These are phyloP conservation scores for Pelvicachromis taeniatus DNA, from an alignment of 2,113 vertebrate genomes.

Conservation along the genomic window DNA sequence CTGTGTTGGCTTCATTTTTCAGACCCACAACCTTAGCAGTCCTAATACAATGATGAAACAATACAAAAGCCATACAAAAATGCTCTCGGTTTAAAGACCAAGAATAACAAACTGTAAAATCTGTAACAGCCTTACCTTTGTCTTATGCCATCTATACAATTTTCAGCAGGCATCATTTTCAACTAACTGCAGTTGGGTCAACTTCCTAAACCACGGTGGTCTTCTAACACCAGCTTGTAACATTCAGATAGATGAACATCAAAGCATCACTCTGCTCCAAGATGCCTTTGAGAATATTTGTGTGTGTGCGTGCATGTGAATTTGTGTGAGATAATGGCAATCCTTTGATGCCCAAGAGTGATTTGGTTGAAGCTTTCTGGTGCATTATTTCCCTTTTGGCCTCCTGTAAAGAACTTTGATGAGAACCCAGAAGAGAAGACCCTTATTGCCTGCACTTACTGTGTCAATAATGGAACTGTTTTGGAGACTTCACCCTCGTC, in stretches of 20 bases:
- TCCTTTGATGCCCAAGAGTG: conserved; percentile 67
- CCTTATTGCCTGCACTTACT: conserved; percentile 71
- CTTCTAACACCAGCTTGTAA: neutral
- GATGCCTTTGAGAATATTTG: conserved; percentile 4
- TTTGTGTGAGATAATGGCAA: conserved; percentile 59
- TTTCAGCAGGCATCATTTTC: neutral
- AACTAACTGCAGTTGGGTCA: neutral
- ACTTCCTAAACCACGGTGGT: neutral
- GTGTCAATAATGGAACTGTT: conserved; percentile 70
- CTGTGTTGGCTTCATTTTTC: neutral
- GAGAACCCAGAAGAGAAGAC: conserved; percentile 60
- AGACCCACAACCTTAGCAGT: neutral
- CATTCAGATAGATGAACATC: conserved; percentile 57
- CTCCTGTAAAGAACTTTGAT: conserved; percentile 69
- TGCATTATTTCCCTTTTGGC: conserved; percentile 48
- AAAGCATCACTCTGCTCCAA: conserved; percentile 23
- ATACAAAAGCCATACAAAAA: neutral
- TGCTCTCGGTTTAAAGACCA: neutral
- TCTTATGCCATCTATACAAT: neutral
- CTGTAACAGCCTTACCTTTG: neutral
- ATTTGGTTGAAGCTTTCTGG: conserved; percentile 49
- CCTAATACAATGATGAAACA: neutral
- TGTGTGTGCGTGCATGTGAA: conserved; percentile 14
- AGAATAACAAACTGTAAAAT: neutral
- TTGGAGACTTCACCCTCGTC: conserved; percentile 67